Percentiles rank a stretch among this genome's conserved stretches.
phyloP scores from a whole-genome alignment of 2,888 invertebrate species.

The Zeuzera pyrina region DNA sequence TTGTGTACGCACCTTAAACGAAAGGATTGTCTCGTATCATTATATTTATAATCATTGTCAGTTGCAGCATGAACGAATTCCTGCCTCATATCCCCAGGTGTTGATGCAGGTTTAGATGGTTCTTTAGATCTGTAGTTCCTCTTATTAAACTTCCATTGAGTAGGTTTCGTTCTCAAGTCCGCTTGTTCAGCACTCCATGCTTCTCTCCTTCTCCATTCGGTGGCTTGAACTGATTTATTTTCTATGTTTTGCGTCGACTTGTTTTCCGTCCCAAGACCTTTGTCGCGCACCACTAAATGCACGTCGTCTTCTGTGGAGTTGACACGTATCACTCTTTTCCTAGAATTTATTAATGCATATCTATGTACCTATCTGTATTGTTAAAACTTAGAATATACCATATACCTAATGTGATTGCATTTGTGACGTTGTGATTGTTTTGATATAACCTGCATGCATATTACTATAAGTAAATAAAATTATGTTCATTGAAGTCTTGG shows the following conservation, averaged over 20 bases:
- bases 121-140: conserved; percentile 71
- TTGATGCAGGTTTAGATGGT: conserved; percentile 61
- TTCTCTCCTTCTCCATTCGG: conserved; percentile 85
- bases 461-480: too few species aligned
- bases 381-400: conserved; percentile 21
- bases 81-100: conserved; percentile 59
- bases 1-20: conserved; percentile 39
- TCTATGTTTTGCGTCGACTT: conserved; percentile 82
- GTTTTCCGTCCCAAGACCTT: conserved; percentile 80
- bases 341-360: conserved; percentile 75
- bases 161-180: conserved; percentile 78
- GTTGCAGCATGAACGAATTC: conserved; percentile 62
- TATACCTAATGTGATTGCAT: too few species aligned
- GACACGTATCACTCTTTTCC: conserved; percentile 82
- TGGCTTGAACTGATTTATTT: conserved; percentile 83
- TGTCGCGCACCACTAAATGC: conserved; percentile 81
- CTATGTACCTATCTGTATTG: conserved; percentile 66
- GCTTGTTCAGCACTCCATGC: conserved; percentile 89
- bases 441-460: too few species aligned
- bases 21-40: conserved; percentile 55
- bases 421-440: too few species aligned
- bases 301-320: conserved; percentile 83
- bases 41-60: conserved; percentile 61
- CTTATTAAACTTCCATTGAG: conserved; percentile 83
- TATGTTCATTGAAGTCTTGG: too few species aligned